These are phyloP conservation scores for Andrena dorsata DNA, from an alignment of 2,888 invertebrate species.

Conservation along the genomic window DNA sequence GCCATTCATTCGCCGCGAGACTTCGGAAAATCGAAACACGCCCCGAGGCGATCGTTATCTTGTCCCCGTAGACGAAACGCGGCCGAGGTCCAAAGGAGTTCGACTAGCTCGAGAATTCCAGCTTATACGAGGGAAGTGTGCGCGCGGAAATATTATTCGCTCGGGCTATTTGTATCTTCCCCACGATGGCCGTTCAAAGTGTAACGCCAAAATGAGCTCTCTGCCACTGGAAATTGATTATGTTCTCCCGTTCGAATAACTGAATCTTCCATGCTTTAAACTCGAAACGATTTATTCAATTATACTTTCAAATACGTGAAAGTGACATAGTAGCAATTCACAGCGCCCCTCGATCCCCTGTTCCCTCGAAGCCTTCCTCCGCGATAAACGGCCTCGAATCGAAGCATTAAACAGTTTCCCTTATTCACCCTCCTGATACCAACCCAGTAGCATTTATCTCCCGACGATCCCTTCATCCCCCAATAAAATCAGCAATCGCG, in stretches of 20 bases:
- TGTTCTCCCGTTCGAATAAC: too few species aligned
- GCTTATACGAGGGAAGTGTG: slow-evolving; percentile 13
- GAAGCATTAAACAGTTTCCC: neutral
- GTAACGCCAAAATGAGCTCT: neutral
- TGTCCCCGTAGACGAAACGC: slow-evolving; percentile 25
- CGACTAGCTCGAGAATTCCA: slow-evolving; percentile 38
- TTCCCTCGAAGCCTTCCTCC: neutral
- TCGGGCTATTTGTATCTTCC: slow-evolving; percentile 56
- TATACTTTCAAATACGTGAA: too few species aligned
- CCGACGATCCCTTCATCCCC: slow-evolving; percentile 19
- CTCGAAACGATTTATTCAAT: too few species aligned
- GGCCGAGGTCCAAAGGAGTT: slow-evolving; percentile 44
- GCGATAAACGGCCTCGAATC: slow-evolving; percentile 17
- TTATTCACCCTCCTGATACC: neutral
- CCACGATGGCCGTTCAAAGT: neutral
- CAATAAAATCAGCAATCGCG: slow-evolving; percentile 11
- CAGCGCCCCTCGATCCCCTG: too few species aligned
- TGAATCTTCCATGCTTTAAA: too few species aligned
- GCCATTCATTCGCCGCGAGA: slow-evolving; percentile 18
- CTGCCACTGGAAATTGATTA: slow-evolving; percentile 10
- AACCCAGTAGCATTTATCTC: neutral
- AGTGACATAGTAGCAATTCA: too few species aligned
- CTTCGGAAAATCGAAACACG: slow-evolving; percentile 32
- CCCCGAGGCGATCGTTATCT: slow-evolving; percentile 37
- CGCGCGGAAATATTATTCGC: slow-evolving; percentile 52